Percentiles rank a stretch among this genome's conserved stretches.
Evolutionary conservation across 2,888 invertebrate genomes (phyloP).

Genomic region (Drosophila prolongata): DNA sequence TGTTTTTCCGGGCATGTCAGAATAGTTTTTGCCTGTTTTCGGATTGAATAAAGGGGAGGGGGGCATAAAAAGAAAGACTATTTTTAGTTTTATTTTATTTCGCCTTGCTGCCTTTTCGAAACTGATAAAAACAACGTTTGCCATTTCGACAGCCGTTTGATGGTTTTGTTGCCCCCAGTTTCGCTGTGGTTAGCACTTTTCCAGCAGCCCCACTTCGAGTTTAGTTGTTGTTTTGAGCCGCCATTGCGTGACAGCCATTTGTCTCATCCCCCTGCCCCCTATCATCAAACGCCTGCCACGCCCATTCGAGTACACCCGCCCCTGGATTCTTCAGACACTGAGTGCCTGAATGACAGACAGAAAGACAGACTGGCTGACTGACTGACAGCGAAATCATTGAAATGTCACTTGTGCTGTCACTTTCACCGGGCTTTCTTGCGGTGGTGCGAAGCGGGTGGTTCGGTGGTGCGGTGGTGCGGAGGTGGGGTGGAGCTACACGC

Average conservation of each 20-base stretch:
- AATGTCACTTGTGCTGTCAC: conserved; percentile 63
- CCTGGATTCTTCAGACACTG: conserved; percentile 24
- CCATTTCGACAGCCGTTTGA: conserved; percentile 47
- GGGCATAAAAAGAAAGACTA: neutral
- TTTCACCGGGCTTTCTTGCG: conserved; percentile 32
- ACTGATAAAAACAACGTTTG: conserved; percentile 53
- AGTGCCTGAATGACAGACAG: conserved; percentile 34
- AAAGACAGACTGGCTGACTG: conserved; percentile 31
- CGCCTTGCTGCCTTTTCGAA: conserved; percentile 32
- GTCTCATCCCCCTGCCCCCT: conserved; percentile 24
- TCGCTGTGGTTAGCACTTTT: conserved; percentile 55
- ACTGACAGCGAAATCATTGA: conserved; percentile 63
- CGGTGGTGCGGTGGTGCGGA: neutral
- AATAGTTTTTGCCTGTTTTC: conserved; percentile 17
- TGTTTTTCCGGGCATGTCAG: neutral
- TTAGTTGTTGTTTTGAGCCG: conserved; percentile 45
- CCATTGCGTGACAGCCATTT: conserved; percentile 56
- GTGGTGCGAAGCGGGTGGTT: conserved; percentile 5
- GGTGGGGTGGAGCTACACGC: conserved; percentile 10
- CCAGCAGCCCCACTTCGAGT: conserved; percentile 5
- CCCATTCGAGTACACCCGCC: conserved; percentile 5
- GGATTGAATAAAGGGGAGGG: too few species aligned
- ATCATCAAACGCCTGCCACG: neutral
- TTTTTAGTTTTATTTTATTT: conserved; percentile 11
- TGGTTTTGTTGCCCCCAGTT: conserved; percentile 36